A percentile compares a stretch with the other conserved stretches of the same genome.
These are phyloP conservation scores for Pteropus rufus DNA, from an alignment of 2,797 vertebrate species.

Conservation along the genomic window DNA sequence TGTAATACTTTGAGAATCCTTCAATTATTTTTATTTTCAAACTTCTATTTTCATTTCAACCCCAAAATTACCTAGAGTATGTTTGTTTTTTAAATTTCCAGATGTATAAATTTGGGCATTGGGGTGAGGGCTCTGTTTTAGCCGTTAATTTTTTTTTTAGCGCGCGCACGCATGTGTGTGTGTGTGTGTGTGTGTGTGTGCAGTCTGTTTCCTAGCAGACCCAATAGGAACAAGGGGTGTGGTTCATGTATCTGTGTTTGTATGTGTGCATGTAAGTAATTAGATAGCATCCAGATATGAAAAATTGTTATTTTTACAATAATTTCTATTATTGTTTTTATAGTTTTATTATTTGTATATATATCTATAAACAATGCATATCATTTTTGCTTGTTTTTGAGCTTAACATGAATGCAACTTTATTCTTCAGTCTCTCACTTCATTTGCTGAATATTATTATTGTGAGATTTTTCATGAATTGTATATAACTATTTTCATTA, in stretches of 20 bases:
- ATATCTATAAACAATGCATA: not conserved
- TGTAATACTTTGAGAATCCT: not conserved
- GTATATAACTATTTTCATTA: not conserved
- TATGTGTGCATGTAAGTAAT: not conserved
- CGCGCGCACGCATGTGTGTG: not conserved
- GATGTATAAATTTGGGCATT: not conserved
- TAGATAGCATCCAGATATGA: not conserved
- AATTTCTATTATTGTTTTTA: not conserved
- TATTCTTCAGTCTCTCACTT: conserved; percentile 2
- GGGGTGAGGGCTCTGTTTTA: not conserved
- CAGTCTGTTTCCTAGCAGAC: not conserved
- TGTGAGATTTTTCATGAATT: not conserved
- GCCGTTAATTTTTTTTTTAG: not conserved
- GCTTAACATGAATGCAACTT: not conserved
- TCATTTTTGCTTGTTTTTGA: not conserved
- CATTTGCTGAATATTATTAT: not conserved
- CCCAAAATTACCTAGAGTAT: not conserved
- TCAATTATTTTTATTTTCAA: not conserved
- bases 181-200: not conserved
- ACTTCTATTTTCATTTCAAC: not conserved
- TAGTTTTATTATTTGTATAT: not conserved
- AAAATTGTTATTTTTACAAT: not conserved
- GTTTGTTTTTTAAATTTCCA: not conserved
- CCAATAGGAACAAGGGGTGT: not conserved
- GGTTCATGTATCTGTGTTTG: not conserved